phyloP scores from a whole-genome alignment of 2,113 vertebrate species.

The Phalacrocorax pelagicus region DNA sequence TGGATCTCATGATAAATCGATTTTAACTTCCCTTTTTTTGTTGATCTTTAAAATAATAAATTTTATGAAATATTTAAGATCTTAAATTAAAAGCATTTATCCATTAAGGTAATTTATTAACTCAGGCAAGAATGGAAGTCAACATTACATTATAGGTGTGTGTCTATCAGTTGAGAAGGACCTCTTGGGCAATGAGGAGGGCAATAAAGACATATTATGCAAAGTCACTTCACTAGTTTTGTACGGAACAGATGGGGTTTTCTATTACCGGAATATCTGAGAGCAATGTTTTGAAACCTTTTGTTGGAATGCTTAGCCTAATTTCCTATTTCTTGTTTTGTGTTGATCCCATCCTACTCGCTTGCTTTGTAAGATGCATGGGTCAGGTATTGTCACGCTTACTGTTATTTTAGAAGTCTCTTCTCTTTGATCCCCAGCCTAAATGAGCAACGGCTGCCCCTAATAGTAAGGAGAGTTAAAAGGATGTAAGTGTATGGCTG shows the following conservation, averaged over 20 bases:
- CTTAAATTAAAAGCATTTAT: neutral
- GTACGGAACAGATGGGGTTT: slow-evolving; percentile 2
- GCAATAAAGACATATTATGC: neutral
- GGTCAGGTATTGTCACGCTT: neutral
- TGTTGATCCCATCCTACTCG: neutral
- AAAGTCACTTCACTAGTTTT: neutral
- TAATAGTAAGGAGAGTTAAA: neutral
- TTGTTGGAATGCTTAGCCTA: neutral
- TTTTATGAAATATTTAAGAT: neutral
- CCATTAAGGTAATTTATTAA: neutral
- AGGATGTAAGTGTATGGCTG: neutral
- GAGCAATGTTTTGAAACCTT: neutral
- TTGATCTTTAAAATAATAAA: neutral
- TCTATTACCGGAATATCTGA: neutral
- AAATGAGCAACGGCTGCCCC: neutral
- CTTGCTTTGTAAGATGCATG: neutral
- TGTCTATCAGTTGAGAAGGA: neutral
- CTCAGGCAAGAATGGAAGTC: neutral
- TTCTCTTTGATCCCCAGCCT: neutral
- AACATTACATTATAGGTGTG: rapidly evolving
- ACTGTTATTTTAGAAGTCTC: neutral
- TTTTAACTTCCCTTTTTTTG: neutral
- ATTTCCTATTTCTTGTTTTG: slow-evolving; percentile 17
- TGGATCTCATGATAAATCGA: neutral
- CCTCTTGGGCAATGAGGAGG: neutral